A percentile compares a stretch with the other conserved stretches of the same genome.
phyloP scores from a whole-genome alignment of 2,113 vertebrate species.

The Mormyrus lacerda region DNA sequence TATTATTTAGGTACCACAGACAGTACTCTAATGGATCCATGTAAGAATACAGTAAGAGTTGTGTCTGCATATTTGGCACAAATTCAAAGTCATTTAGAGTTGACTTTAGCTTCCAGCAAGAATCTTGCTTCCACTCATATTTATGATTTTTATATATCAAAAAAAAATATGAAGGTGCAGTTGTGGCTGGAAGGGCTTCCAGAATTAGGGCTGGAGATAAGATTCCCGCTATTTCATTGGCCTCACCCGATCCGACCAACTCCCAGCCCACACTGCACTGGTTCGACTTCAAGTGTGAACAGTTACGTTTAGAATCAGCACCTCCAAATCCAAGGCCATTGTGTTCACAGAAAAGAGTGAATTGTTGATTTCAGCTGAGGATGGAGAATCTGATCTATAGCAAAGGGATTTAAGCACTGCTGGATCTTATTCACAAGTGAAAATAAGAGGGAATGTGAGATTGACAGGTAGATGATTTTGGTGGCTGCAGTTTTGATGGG shows the following conservation, averaged over 20 bases:
- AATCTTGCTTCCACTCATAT: background rate
- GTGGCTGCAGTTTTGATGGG: background rate
- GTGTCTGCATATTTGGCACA: background rate
- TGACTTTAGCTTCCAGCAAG: background rate
- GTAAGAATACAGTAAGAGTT: background rate
- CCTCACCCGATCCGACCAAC: background rate
- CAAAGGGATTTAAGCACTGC: background rate
- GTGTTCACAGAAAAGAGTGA: background rate
- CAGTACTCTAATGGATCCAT: background rate
- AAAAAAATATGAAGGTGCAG: background rate
- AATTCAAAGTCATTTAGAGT: background rate
- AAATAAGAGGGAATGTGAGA: background rate
- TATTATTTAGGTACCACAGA: background rate
- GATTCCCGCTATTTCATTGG: background rate
- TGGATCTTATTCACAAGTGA: background rate
- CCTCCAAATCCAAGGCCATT: background rate
- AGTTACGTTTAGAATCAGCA: background rate
- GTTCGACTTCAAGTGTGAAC: background rate
- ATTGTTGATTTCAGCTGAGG: background rate
- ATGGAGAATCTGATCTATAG: background rate
- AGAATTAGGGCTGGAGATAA: background rate
- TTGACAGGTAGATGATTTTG: background rate
- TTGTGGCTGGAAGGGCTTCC: background rate
- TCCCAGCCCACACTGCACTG: background rate
- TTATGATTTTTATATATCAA: background rate